phyloP scores from a whole-genome alignment of 30 jellyfish, hydroid and myxozoan species.

The Morbakka virulenta region DNA sequence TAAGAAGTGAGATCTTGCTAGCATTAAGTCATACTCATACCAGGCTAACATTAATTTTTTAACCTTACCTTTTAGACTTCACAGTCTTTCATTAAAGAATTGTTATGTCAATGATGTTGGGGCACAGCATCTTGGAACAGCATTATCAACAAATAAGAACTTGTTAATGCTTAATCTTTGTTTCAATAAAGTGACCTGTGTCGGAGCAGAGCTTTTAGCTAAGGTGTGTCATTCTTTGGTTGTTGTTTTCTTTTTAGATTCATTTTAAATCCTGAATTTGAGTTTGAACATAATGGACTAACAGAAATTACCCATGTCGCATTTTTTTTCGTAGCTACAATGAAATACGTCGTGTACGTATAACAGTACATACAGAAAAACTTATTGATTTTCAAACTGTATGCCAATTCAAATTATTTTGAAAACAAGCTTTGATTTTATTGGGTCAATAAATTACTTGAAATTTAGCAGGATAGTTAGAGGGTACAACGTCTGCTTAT shows the following conservation, averaged over 20 bases:
- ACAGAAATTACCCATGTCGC: background rate
- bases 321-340: background rate
- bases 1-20: too few species aligned
- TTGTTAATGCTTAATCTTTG: conserved; percentile 68
- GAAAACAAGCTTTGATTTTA: too few species aligned
- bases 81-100: conserved; percentile 66
- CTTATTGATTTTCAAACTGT: too few species aligned
- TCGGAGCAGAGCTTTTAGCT: conserved; percentile 72
- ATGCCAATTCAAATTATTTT: too few species aligned
- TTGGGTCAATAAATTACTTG: too few species aligned
- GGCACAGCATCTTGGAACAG: conserved; percentile 66
- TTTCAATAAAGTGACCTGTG: conserved; percentile 81
- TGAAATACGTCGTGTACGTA: too few species aligned
- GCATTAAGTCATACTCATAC: too few species aligned
- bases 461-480: too few species aligned
- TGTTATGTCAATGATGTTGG: conserved; percentile 82
- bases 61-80: conserved; percentile 36
- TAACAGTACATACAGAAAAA: too few species aligned
- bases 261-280: background rate
- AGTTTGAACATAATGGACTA: background rate
- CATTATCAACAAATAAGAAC: conserved; percentile 54
- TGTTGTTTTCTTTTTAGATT: too few species aligned
- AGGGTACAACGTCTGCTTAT: too few species aligned
- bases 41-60: too few species aligned
- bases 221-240: conserved; percentile 27